Base-by-base conservation (phyloP, 2,113 vertebrate genomes). In the Abramis brama region DNA sequence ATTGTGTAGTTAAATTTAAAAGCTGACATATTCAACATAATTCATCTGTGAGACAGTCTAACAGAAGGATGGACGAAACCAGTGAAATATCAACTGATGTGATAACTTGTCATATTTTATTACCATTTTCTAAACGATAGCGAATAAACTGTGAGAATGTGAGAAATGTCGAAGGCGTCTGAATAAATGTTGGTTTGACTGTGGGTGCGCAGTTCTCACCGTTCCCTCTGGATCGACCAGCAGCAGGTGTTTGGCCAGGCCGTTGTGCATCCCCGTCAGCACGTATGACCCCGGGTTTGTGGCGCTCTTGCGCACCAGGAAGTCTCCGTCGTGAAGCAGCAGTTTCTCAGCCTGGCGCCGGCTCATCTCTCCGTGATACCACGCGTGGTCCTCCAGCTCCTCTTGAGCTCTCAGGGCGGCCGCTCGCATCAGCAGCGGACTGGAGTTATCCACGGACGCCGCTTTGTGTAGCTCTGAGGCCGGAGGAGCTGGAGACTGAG, bases 301-400 rank as follows among this genome's bases (percentile, higher is more conserved):
- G 64, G 97, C 96, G 89, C 98, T 99, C 91, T 97, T 98, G 60
- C 98, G 96, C 82, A 99, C 98, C 0, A 99, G 95, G 91, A 99
- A 99, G 92, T 99, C 98, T 60, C 98, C 98, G 0, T 98, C 97
- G 21, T 93, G 96, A 84, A 91, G 95, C 86, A 99, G 93, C 71
- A 99, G 93, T 78, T 97, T 96, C 83, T 99, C 98, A 0, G 98
- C 98, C 45, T 98, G 96, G 25, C 96, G 97, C 76, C 98, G 96
- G 91, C 96, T 99, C 97, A 98, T 97, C 92, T 97, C 96, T 52
- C 97, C 95, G 50, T 97, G 97, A 90, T 97, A 99, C 98, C 98
- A 99, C 0, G 92, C 91, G 90, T 99, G 96, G 66, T 93, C 90
- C 82, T 95, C 95, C 87, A 99, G 93, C 57, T 97, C 96, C 86